These are phyloP conservation scores for Xenopus laevis DNA, from an alignment of 2,113 vertebrate species.

Conservation along the genomic window DNA sequence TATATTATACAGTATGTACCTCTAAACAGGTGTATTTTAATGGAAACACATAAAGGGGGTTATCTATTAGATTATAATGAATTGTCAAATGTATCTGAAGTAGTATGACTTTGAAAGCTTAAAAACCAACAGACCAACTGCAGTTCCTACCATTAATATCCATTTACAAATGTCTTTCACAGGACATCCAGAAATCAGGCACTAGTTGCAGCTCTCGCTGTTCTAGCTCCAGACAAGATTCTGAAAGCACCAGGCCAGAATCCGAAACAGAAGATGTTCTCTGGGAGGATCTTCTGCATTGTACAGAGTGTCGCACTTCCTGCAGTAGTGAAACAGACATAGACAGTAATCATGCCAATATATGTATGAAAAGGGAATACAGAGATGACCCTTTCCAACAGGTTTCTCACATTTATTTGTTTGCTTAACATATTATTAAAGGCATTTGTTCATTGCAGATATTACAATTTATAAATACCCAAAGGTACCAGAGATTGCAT, in stretches of 20 bases:
- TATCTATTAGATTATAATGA: too few relatives aligned
- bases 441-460: too few relatives aligned
- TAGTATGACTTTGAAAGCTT: too few relatives aligned
- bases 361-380: slow-evolving; percentile 85
- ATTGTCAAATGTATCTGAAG: too few relatives aligned
- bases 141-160: too few relatives aligned
- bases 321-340: slow-evolving; percentile 91
- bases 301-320: slow-evolving; percentile 90
- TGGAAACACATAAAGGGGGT: too few relatives aligned
- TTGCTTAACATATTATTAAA: too few relatives aligned
- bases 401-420: slow-evolving; percentile 60
- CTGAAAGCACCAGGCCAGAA: slow-evolving; percentile 88
- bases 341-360: slow-evolving; percentile 77
- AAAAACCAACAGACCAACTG: too few relatives aligned
- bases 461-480: too few relatives aligned
- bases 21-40: too few relatives aligned
- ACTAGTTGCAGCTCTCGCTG: slow-evolving; percentile 94
- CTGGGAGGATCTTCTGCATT: slow-evolving; percentile 96
- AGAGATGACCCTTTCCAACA: slow-evolving; percentile 96
- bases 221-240: slow-evolving; percentile 91
- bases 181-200: slow-evolving; percentile 87
- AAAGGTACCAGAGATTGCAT: too few relatives aligned
- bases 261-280: slow-evolving; percentile 94
- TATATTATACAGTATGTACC: too few relatives aligned
- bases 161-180: slow-evolving; percentile 45